Percentiles rank a stretch among this genome's conserved stretches.
phyloP scores from a whole-genome alignment of 2,888 invertebrate genomes.

The Lagria hirta region DNA sequence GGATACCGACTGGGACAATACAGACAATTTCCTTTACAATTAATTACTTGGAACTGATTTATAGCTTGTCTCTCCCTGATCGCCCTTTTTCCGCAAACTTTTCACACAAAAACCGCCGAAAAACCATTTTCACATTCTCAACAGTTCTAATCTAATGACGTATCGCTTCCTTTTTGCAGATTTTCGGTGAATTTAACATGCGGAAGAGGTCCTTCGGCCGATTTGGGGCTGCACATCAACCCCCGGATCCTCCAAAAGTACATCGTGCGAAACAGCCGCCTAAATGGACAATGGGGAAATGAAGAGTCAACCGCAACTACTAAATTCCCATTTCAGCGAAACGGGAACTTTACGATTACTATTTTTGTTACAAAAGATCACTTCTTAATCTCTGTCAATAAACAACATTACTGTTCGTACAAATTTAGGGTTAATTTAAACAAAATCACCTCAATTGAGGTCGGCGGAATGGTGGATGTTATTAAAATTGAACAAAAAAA shows the following conservation, averaged over 20 bases:
- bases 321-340: conserved; percentile 57
- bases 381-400: conserved; percentile 71
- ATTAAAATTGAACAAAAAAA: conserved; percentile 54
- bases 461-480: conserved; percentile 64
- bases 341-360: conserved; percentile 60
- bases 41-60: conserved; percentile 28
- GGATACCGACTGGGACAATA: conserved; percentile 22
- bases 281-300: conserved; percentile 69
- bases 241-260: conserved; percentile 76
- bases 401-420: conserved; percentile 71
- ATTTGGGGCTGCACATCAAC: conserved; percentile 77
- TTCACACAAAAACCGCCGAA: conserved; percentile 9
- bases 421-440: conserved; percentile 64
- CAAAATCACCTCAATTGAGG: conserved; percentile 62
- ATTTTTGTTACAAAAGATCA: conserved; percentile 62
- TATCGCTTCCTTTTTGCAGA: conserved; percentile 51
- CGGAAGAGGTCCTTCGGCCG: conserved; percentile 48
- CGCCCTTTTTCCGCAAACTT: conserved; percentile 13
- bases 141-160: conserved; percentile 13
- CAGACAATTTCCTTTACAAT: conserved; percentile 25
- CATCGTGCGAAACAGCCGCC: conserved; percentile 73
- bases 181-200: conserved; percentile 66
- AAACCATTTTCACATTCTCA: conserved; percentile 6
- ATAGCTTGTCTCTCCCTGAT: conserved; percentile 19
- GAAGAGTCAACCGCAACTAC: conserved; percentile 69